phyloP scores from a whole-genome alignment of 2,888 invertebrate genomes.

The Idaea straminata region DNA sequence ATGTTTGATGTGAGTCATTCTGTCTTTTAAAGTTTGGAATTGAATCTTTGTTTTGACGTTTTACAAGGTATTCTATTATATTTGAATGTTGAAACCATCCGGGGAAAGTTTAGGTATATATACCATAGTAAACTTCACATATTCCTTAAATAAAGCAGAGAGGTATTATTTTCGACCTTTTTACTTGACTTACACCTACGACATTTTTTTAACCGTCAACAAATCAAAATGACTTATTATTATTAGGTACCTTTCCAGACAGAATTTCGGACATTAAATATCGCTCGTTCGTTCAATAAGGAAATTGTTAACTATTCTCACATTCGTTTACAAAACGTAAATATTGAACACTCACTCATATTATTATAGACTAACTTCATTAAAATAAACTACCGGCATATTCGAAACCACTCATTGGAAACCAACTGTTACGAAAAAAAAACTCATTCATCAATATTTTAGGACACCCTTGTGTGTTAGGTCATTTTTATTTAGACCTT shows the following conservation, averaged over 20 bases:
- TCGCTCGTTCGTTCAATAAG: background rate
- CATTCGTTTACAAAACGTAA: constrained; percentile 11
- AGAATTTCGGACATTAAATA: background rate
- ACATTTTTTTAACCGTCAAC: too few species aligned
- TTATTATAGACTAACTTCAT: constrained; percentile 35
- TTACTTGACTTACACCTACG: too few species aligned
- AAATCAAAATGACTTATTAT: background rate
- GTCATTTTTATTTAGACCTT: constrained; percentile 4
- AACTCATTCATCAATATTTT: constrained; percentile 40
- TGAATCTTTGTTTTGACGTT: constrained; percentile 13
- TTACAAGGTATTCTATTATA: too few species aligned
- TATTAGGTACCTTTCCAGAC: background rate
- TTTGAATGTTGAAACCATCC: too few species aligned
- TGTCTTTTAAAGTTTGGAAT: constrained; percentile 28
- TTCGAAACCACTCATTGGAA: constrained; percentile 33
- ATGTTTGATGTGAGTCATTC: constrained; percentile 6
- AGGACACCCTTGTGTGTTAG: constrained; percentile 25
- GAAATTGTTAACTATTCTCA: background rate
- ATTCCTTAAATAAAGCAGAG: background rate
- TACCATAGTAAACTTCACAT: background rate
- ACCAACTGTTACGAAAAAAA: constrained; percentile 43
- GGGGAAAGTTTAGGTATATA: too few species aligned
- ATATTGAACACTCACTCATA: constrained; percentile 33
- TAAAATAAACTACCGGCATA: constrained; percentile 40
- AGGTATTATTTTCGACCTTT: too few species aligned